phyloP scores from a whole-genome alignment of 2,888 invertebrate genomes.

The Andrena marginata region DNA sequence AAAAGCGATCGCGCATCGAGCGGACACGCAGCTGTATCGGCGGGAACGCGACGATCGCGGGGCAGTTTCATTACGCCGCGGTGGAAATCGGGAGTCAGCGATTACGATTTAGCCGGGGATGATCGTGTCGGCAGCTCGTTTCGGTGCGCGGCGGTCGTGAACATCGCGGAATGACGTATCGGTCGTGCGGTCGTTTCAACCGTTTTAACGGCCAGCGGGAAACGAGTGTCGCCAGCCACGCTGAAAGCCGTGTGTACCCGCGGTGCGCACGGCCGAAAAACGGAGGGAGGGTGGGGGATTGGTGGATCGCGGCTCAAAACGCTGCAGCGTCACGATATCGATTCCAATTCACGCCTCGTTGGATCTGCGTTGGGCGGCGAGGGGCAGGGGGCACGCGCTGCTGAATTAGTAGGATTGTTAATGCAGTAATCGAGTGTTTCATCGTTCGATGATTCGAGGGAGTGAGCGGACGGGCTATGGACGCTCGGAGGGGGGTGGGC shows the following conservation, averaged over 20 bases:
- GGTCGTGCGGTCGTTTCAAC: constrained; percentile 80
- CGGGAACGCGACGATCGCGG: constrained; percentile 1
- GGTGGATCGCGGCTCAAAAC: constrained; percentile 47
- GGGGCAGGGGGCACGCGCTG: constrained; percentile 40
- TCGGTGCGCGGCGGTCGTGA: constrained; percentile 65
- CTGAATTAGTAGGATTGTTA: constrained; percentile 81
- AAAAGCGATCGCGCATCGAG: constrained; percentile 1
- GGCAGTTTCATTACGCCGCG: constrained; percentile 59
- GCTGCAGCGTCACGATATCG: constrained; percentile 68
- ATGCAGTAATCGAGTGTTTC: constrained; percentile 83
- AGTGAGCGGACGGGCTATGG: constrained; percentile 7
- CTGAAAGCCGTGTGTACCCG: constrained; percentile 75
- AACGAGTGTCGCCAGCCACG: constrained; percentile 80
- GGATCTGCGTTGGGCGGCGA: constrained; percentile 37
- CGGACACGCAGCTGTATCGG: constrained; percentile 21
- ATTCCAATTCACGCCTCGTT: constrained; percentile 60
- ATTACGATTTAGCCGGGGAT: constrained; percentile 70
- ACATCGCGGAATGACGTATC: constrained; percentile 79
- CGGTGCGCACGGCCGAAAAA: background rate
- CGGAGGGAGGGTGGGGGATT: constrained; percentile 1
- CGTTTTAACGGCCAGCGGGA: constrained; percentile 79
- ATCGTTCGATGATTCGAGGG: constrained; percentile 80
- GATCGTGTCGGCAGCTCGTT: constrained; percentile 66
- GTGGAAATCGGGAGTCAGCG: constrained; percentile 71
- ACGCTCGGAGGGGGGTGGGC: background rate